Percentiles rank a stretch among this genome's conserved stretches.
Conservation (phyloP, 2,113 vertebrate genomes). For the Melanerpes formicivorus region DNA sequence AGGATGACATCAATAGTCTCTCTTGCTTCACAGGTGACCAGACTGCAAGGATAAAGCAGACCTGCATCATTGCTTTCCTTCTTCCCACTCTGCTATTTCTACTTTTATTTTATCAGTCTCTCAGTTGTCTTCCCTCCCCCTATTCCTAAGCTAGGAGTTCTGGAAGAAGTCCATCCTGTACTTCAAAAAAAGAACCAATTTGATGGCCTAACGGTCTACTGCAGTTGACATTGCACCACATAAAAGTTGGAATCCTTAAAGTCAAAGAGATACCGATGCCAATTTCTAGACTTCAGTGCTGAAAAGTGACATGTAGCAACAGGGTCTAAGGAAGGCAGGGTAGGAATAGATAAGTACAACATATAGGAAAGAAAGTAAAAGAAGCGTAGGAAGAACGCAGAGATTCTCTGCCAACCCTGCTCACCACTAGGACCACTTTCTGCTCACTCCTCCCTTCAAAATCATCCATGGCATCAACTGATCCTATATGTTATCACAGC, state of each 20-base stretch:
- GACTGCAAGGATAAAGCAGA: not conserved
- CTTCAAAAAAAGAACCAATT: not conserved
- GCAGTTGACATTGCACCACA: not conserved
- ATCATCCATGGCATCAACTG: not conserved
- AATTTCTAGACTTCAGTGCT: not conserved
- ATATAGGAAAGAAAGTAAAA: not conserved
- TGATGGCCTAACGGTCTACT: not conserved
- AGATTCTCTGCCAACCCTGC: not conserved
- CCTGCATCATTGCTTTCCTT: not conserved
- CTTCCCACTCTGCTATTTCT: not conserved
- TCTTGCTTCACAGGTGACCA: not conserved
- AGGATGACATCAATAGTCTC: not conserved
- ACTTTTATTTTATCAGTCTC: not conserved
- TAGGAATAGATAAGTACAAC: not conserved
- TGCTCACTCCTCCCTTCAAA: not conserved
- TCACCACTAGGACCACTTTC: not conserved
- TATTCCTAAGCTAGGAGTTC: not conserved
- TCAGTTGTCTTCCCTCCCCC: not conserved
- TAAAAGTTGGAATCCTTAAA: not conserved
- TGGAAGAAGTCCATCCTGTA: not conserved
- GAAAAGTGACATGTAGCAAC: not conserved
- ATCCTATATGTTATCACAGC: not conserved
- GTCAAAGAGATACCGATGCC: not conserved
- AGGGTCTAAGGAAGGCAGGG: not conserved
- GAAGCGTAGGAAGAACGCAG: not conserved